These are phyloP conservation scores for Pseudopipra pipra DNA, from an alignment of 2,113 vertebrate species.

Conservation along the genomic window DNA sequence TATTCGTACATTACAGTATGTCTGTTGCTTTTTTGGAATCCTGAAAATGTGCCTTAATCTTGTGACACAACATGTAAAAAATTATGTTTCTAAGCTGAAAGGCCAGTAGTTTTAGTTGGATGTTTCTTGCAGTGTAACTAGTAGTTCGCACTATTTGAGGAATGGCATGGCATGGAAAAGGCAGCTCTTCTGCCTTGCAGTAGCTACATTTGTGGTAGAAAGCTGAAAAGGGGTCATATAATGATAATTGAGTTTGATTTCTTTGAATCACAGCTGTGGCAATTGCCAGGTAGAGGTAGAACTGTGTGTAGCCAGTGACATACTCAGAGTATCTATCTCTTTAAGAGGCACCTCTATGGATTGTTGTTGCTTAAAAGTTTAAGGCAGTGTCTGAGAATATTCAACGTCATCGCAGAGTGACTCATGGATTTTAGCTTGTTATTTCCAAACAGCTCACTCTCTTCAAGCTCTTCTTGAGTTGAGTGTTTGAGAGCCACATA, in stretches of 20 bases:
- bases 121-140: not conserved
- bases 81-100: not conserved
- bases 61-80: not conserved
- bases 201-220: not conserved
- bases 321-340: not conserved
- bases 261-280: not conserved
- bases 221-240: not conserved
- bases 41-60: not conserved
- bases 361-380: slow-evolving; percentile 32
- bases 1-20: not conserved
- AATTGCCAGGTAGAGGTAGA: not conserved
- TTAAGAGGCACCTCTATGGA: not conserved
- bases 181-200: not conserved
- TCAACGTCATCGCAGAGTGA: slow-evolving; percentile 22
- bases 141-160: not conserved
- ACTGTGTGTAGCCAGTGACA: fast-evolving
- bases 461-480: not conserved
- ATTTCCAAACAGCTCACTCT: slow-evolving; percentile 51
- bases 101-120: not conserved
- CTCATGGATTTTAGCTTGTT: slow-evolving; percentile 54
- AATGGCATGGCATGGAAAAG: not conserved
- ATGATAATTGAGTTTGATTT: no score
- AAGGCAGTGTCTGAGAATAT: slow-evolving; percentile 21
- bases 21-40: not conserved
- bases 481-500: not conserved